These are phyloP conservation scores for Triops longicaudatus DNA, from an alignment of 1,140 invertebrate species.

Conservation along the genomic window DNA sequence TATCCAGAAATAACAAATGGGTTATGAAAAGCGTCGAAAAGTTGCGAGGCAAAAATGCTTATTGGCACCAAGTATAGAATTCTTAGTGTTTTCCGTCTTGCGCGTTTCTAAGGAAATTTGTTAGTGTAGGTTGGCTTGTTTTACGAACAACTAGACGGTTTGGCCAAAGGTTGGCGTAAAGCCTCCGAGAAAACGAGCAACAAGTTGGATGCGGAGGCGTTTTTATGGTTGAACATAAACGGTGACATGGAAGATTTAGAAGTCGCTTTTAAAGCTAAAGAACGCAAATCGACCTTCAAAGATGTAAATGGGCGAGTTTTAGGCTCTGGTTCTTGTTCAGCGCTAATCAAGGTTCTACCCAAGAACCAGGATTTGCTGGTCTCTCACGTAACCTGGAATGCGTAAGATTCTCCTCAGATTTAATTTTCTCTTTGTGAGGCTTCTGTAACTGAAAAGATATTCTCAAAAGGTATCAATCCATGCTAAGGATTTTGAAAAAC, in stretches of 20 bases:
- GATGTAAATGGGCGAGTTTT: slow-evolving; percentile 31
- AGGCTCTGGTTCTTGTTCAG: slow-evolving; percentile 48
- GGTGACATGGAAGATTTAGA: slow-evolving; percentile 69
- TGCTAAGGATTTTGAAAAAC: slow-evolving; percentile 81
- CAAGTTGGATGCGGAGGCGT: slow-evolving; percentile 31
- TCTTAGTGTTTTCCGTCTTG: slow-evolving; percentile 25
- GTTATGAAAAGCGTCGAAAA: slow-evolving; percentile 50
- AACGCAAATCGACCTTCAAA: slow-evolving; percentile 29
- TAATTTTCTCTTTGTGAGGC: not conserved
- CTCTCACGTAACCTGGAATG: slow-evolving; percentile 59
- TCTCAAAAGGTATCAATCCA: slow-evolving; percentile 58
- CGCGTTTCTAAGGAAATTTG: not conserved
- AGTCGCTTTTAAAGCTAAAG: slow-evolving; percentile 39
- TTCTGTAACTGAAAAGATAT: slow-evolving; percentile 8
- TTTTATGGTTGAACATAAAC: slow-evolving; percentile 56
- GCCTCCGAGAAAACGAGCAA: slow-evolving; percentile 26
- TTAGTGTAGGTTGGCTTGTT: slow-evolving; percentile 41
- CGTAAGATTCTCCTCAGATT: slow-evolving; percentile 39
- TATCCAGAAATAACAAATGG: slow-evolving; percentile 53
- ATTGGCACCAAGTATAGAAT: slow-evolving; percentile 64
- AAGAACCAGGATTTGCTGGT: slow-evolving; percentile 49
- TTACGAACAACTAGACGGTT: slow-evolving; percentile 43
- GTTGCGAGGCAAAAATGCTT: slow-evolving; percentile 48
- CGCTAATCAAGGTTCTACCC: slow-evolving; percentile 51
- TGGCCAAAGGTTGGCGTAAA: slow-evolving; percentile 44